phyloP scores from a whole-genome alignment of 2,797 vertebrate species.

The Buceros bicornis region DNA sequence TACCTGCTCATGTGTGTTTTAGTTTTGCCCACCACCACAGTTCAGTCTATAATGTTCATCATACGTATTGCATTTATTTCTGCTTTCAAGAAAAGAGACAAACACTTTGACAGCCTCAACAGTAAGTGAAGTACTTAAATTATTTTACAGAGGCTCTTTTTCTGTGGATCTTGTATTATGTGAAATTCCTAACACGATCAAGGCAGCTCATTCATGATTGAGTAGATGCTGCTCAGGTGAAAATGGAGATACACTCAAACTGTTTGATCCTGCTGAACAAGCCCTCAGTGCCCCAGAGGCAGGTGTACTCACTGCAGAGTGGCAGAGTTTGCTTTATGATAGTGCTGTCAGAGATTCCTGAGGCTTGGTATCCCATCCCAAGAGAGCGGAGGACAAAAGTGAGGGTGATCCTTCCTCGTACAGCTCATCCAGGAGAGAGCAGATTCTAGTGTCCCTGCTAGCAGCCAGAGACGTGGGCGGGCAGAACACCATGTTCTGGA shows the following conservation, averaged over 20 bases:
- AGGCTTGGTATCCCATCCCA: background rate
- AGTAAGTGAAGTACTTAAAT: background rate
- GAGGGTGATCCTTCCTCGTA: background rate
- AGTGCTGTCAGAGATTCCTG: background rate
- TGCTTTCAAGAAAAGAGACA: background rate
- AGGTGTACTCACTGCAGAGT: background rate
- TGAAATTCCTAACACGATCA: background rate
- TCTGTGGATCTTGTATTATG: background rate
- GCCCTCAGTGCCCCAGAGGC: background rate
- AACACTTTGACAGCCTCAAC: background rate
- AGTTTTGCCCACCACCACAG: background rate
- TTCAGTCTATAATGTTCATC: background rate
- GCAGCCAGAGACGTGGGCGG: background rate
- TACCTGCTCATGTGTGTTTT: background rate
- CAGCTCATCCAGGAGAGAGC: background rate
- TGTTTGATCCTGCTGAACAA: background rate
- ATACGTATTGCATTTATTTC: background rate
- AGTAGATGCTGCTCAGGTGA: background rate
- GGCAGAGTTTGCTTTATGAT: background rate
- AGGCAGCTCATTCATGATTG: background rate
- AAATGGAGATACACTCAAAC: background rate
- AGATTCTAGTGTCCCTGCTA: background rate
- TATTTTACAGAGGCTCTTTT: background rate
- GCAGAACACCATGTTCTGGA: slow-evolving; percentile 36
- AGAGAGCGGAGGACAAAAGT: background rate